These are phyloP conservation scores for Lomographa bimaculata DNA, from an alignment of 2,888 invertebrate species.

Conservation along the genomic window DNA sequence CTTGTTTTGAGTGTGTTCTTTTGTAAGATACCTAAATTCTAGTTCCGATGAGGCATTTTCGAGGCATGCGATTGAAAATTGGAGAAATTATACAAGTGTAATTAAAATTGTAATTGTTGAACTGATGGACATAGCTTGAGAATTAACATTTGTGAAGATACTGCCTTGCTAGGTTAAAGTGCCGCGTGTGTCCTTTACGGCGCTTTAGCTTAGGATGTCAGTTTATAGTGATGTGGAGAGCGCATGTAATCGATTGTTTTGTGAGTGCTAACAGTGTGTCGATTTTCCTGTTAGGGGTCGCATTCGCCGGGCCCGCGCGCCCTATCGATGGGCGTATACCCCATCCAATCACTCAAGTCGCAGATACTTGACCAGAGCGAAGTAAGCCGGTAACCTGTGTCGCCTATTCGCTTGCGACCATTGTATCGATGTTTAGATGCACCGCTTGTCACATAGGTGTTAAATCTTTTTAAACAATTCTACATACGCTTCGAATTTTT, in stretches of 20 bases:
- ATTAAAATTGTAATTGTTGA: constrained; percentile 41
- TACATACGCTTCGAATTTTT: constrained; percentile 38
- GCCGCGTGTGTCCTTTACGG: too few species aligned
- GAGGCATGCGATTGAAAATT: constrained; percentile 55
- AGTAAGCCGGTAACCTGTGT: constrained; percentile 88
- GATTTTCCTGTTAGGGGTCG: constrained; percentile 89
- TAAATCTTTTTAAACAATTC: constrained; percentile 28
- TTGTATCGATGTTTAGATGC: constrained; percentile 80
- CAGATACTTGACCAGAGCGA: constrained; percentile 93
- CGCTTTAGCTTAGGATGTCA: neutral
- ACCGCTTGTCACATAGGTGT: constrained; percentile 81
- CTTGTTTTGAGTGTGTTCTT: constrained; percentile 53
- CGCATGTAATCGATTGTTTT: constrained; percentile 75
- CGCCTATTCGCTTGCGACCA: constrained; percentile 74
- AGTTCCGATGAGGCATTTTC: constrained; percentile 38
- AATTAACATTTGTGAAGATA: constrained; percentile 50
- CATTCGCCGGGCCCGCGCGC: constrained; percentile 96
- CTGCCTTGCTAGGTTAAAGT: constrained; percentile 31
- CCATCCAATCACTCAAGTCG: constrained; percentile 94
- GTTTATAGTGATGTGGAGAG: constrained; percentile 58
- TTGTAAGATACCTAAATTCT: constrained; percentile 44
- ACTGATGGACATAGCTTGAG: constrained; percentile 57
- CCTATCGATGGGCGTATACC: constrained; percentile 95
- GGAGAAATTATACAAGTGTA: constrained; percentile 38
- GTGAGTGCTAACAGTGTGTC: constrained; percentile 85